Base-by-base conservation (phyloP, 2,888 invertebrate species). In the Amphipoea lucens region DNA sequence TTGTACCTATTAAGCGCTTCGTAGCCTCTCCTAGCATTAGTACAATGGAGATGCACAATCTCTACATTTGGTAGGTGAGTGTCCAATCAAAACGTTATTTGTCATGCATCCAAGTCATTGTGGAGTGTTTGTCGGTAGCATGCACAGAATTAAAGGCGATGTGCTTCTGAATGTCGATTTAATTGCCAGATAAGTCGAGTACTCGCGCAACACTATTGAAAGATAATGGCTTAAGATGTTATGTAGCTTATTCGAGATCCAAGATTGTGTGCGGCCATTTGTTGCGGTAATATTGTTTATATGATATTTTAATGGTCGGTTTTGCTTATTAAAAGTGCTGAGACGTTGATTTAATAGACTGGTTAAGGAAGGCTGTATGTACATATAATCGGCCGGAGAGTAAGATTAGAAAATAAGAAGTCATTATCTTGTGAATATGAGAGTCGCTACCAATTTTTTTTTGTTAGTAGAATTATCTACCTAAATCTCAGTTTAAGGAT, bases 121-220 rank as follows among this genome's bases (percentile, higher is more conserved):
- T 96, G 92, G 92, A 93, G 93, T 93, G 95, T 95, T 95, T 95
- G 95, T 93, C 94, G 94, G 95, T 94, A 94, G 94, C 94, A 92
- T 93, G 94, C 93, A 93, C 92, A 91, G 95, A 95, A 95, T 96
- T 95, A 95, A 95, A 95, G 93, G 94, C 93, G 92, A 94, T 94
- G 93, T 95, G 95, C 96, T 96, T 95, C 96, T 96, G 96, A 96
- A 96, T 96, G 96, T 96, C 95, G 96, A 97, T 97, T 96, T 96
- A 97, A 96, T 97, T 96, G 96, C 95, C 92, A 95, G 96, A 97
- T 97, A 97, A 96, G 95, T 95, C 95, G 91, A 90, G 90, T 92
- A 93, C 93, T 92, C 92, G 93, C 94, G 94, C 95, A 95, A 93
- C 94, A 92, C 94, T 93, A 96, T 96, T 96, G 94, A 94, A 95